A percentile compares a stretch with the other conserved stretches of the same genome.
These are phyloP conservation scores for Pseudopleuronectes americanus DNA, from an alignment of 2,797 vertebrate species.

Conservation along the genomic window DNA sequence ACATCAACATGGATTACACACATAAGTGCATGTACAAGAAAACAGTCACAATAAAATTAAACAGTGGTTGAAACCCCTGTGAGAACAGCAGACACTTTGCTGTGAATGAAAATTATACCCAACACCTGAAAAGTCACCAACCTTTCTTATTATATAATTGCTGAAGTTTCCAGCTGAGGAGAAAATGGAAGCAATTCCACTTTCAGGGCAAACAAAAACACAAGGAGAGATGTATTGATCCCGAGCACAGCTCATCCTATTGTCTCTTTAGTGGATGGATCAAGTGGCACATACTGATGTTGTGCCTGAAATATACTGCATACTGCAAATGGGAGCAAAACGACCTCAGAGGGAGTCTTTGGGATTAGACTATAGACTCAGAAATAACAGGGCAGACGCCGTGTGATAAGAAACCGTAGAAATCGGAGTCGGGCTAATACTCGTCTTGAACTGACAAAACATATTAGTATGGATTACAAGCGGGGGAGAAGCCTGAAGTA, in stretches of 20 bases:
- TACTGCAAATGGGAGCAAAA: constrained; percentile 31
- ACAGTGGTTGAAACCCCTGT: too few species aligned
- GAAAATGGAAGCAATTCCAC: constrained; percentile 42
- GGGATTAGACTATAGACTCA: constrained; percentile 32
- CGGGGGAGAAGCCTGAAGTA: constrained; percentile 34
- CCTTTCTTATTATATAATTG: constrained; percentile 1
- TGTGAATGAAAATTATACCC: constrained; percentile 6
- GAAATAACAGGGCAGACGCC: constrained; percentile 38
- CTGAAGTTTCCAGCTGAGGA: constrained; percentile 12
- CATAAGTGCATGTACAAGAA: not conserved
- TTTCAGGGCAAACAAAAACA: constrained; percentile 48
- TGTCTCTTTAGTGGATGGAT: constrained; percentile 26
- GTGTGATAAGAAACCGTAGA: constrained; percentile 42
- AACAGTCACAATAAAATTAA: not conserved
- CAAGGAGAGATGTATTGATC: constrained; percentile 55
- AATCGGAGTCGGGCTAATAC: constrained; percentile 10
- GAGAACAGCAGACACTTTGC: not conserved
- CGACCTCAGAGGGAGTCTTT: constrained; percentile 29
- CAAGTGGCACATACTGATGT: constrained; percentile 32
- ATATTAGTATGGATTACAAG: constrained; percentile 53
- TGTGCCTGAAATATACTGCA: constrained; percentile 34
- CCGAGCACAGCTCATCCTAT: constrained; percentile 27
- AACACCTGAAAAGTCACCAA: constrained; percentile 7
- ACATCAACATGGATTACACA: not conserved
- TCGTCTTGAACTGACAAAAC: constrained; percentile 41